These are phyloP conservation scores for Cryptus viduatorius DNA, from an alignment of 2,888 invertebrate species.

Conservation along the genomic window DNA sequence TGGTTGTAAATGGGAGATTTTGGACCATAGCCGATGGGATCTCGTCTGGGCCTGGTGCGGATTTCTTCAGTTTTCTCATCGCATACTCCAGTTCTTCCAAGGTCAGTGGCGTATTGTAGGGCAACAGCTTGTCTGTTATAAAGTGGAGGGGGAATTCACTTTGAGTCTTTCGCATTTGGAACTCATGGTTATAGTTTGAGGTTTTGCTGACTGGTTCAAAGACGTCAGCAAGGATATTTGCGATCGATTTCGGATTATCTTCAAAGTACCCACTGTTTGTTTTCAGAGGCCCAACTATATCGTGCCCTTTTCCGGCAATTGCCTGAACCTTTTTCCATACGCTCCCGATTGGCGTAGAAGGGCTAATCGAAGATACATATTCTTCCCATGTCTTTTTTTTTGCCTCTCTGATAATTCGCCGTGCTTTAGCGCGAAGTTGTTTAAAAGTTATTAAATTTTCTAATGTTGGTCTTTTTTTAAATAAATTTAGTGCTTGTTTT, in stretches of 20 bases:
- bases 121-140: too few relatives aligned
- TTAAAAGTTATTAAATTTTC: neutral
- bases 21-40: constrained; percentile 57
- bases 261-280: neutral
- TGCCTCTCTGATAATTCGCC: neutral
- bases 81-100: constrained; percentile 29
- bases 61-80: constrained; percentile 34
- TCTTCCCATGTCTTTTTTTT: neutral
- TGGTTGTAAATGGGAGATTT: constrained; percentile 42
- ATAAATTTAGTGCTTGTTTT: neutral
- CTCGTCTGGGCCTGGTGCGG: constrained; percentile 58
- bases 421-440: neutral
- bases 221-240: neutral
- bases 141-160: neutral
- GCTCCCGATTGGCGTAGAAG: neutral
- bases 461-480: neutral
- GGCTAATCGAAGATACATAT: neutral
- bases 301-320: neutral
- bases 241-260: neutral
- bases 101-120: neutral
- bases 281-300: neutral
- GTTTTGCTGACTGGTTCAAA: neutral
- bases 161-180: neutral
- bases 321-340: neutral
- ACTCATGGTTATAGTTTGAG: neutral